Evolutionary conservation across 2,797 vertebrate species (phyloP).

Genomic region (Choloepus didactylus): DNA sequence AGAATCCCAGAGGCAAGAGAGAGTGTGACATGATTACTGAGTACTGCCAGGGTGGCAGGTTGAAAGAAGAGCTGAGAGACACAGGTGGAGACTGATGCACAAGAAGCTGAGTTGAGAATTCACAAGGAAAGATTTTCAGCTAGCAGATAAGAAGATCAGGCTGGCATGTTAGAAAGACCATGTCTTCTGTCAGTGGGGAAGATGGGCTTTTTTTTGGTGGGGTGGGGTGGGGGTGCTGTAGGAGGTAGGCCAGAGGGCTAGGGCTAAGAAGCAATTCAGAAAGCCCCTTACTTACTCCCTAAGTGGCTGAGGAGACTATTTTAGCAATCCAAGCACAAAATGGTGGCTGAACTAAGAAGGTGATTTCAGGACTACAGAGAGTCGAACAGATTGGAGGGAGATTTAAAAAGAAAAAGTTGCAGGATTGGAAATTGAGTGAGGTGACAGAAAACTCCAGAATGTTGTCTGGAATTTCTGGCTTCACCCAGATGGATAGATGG

Average conservation of each 20-base stretch:
- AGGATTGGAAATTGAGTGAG: not conserved
- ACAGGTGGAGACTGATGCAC: not conserved
- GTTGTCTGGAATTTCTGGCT: constrained; percentile 21
- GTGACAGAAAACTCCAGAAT: constrained; percentile 45
- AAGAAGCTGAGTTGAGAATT: not conserved
- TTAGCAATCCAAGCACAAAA: not conserved
- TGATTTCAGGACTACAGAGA: not conserved
- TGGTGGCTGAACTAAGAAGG: not conserved
- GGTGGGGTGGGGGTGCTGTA: not conserved
- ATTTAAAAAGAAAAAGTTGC: not conserved
- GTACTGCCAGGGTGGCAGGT: not conserved
- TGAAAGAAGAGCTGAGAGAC: not conserved
- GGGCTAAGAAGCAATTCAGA: not conserved
- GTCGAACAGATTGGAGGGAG: not conserved
- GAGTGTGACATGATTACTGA: not conserved
- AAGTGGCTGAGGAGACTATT: not conserved
- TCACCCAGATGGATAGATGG: not conserved
- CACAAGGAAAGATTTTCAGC: not conserved
- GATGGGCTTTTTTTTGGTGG: not conserved
- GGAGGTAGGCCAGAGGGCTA: not conserved
- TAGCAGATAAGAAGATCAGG: not conserved
- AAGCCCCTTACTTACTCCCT: not conserved
- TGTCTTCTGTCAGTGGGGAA: not conserved
- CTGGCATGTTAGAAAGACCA: not conserved
- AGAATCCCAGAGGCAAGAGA: not conserved